Percentiles rank a stretch among this genome's conserved stretches.
Conservation (phyloP, 2,888 invertebrate species). For the Apamea crenata region DNA sequence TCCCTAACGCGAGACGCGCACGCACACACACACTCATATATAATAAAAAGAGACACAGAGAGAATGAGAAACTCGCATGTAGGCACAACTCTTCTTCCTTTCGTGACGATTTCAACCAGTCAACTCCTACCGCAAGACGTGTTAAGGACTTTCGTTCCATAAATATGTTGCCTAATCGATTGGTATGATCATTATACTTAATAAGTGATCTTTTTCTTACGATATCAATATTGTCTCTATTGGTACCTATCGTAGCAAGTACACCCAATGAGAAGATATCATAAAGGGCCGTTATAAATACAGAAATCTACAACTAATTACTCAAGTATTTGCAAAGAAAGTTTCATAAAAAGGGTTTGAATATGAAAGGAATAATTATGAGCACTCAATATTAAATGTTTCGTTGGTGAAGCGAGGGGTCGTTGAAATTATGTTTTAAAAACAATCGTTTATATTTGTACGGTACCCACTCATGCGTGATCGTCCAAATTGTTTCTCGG, state of each 20-base stretch:
- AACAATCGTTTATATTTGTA: constrained; percentile 89
- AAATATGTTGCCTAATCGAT: neutral
- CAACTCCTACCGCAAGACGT: neutral
- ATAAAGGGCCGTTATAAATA: constrained; percentile 66
- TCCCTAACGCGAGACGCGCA: neutral
- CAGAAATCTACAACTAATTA: constrained; percentile 76
- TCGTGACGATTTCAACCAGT: neutral
- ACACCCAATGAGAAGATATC: constrained; percentile 16
- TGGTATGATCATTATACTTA: neutral
- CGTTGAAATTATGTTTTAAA: constrained; percentile 89
- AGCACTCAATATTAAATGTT: constrained; percentile 90
- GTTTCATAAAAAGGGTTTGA: constrained; percentile 85
- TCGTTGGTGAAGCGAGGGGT: constrained; percentile 87
- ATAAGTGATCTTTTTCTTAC: neutral
- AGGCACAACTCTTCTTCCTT: neutral
- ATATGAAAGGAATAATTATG: constrained; percentile 89
- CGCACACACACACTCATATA: neutral
- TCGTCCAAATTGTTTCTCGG: constrained; percentile 89
- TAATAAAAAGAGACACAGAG: neutral
- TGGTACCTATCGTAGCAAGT: neutral
- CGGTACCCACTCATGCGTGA: constrained; percentile 88
- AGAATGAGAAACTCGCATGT: neutral
- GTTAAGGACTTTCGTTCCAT: neutral
- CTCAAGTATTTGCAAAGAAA: constrained; percentile 82
- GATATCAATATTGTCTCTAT: neutral